Conservation (phyloP, 2,113 vertebrate genomes). For the Petrocephalus zakoni region DNA sequence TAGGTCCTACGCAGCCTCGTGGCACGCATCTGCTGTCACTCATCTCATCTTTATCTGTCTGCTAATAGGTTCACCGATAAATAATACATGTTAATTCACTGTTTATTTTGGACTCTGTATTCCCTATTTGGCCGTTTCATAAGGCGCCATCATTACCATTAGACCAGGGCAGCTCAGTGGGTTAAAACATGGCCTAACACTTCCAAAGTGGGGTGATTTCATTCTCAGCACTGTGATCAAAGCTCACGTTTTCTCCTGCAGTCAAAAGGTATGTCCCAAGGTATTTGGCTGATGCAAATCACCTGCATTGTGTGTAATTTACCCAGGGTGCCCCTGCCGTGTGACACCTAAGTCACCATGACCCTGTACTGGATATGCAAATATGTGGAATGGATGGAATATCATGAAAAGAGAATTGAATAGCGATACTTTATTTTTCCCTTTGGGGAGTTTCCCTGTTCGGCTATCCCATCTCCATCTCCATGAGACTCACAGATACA, state of each 20-base stretch:
- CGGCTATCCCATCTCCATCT: neutral
- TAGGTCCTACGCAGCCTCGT: constrained; percentile 40
- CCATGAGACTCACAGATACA: neutral
- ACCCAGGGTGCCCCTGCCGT: neutral
- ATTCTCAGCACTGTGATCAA: neutral
- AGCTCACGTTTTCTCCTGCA: neutral
- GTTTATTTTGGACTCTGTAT: neutral
- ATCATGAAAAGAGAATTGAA: neutral
- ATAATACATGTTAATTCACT: neutral
- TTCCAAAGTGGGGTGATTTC: neutral
- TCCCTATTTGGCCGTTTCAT: neutral
- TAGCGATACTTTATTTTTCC: neutral
- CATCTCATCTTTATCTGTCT: neutral
- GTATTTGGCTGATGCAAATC: neutral
- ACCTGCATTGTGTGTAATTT: neutral
- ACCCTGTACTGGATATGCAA: neutral
- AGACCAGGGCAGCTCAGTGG: neutral
- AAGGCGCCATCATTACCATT: no score
- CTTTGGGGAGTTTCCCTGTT: neutral
- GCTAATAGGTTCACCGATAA: neutral
- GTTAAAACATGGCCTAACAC: neutral
- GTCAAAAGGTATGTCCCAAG: neutral
- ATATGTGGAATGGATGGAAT: neutral
- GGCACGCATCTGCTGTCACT: neutral
- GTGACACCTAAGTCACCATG: neutral